Conservation (phyloP, 2,888 invertebrate genomes). For the Achlya flavicornis region DNA sequence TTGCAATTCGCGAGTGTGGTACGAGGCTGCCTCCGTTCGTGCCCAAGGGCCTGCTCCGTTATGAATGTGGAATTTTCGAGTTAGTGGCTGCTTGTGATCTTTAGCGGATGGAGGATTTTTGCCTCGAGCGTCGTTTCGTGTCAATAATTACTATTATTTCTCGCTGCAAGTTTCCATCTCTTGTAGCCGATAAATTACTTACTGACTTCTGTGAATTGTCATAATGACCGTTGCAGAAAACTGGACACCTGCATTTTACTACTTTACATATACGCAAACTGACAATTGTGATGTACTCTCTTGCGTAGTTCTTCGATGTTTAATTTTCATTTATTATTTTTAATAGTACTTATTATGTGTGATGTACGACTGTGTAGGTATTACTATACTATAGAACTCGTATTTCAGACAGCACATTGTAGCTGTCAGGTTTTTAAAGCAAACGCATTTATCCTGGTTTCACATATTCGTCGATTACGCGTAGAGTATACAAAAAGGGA, state of each 20-base stretch:
- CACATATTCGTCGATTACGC: constrained; percentile 55
- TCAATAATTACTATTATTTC: constrained; percentile 82
- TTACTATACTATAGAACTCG: background rate
- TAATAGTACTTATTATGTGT: background rate
- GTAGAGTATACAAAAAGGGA: constrained; percentile 59
- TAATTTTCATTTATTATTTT: constrained; percentile 16
- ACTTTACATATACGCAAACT: constrained; percentile 48
- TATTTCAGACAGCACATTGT: constrained; percentile 28
- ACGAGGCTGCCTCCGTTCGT: constrained; percentile 51
- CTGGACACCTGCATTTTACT: constrained; percentile 55
- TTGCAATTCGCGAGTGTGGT: constrained; percentile 58
- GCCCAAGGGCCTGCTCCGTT: constrained; percentile 71
- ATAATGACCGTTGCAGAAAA: constrained; percentile 69
- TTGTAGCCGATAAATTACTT: constrained; percentile 68
- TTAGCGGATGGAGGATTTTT: constrained; percentile 60
- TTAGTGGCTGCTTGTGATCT: constrained; percentile 75
- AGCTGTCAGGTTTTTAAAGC: constrained; percentile 40
- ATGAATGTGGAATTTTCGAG: constrained; percentile 78
- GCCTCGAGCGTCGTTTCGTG: constrained; percentile 70
- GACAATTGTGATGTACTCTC: constrained; percentile 30
- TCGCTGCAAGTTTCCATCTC: constrained; percentile 66
- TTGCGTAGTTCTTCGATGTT: constrained; percentile 29
- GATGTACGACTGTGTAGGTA: background rate
- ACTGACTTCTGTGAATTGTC: constrained; percentile 75
- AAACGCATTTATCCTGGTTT: constrained; percentile 44